These are phyloP conservation scores for Protodeltote pygarga DNA, from an alignment of 2,888 invertebrate species.

Conservation along the genomic window DNA sequence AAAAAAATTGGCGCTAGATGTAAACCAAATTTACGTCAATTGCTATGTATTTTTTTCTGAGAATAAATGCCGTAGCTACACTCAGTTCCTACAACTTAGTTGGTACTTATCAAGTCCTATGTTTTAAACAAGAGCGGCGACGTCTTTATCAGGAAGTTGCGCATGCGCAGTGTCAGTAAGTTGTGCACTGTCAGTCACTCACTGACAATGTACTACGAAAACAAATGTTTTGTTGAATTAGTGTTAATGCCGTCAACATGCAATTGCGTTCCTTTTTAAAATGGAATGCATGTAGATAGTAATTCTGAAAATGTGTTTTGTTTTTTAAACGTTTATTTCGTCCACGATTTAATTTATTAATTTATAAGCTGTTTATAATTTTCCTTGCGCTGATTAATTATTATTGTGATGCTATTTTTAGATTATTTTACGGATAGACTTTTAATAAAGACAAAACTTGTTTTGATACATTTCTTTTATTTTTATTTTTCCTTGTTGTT, in stretches of 20 bases:
- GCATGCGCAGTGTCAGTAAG: constrained; percentile 15
- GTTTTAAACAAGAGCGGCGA: constrained; percentile 7
- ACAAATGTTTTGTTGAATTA: constrained; percentile 43
- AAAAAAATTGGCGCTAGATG: no score
- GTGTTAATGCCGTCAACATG: constrained; percentile 23
- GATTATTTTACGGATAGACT: constrained; percentile 80
- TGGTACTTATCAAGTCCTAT: constrained; percentile 23
- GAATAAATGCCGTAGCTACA: constrained; percentile 21
- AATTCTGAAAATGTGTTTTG: constrained; percentile 35
- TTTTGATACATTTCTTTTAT: constrained; percentile 70
- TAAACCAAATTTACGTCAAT: no score
- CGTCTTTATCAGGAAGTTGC: constrained; percentile 13
- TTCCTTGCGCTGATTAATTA: constrained; percentile 66
- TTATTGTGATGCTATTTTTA: constrained; percentile 84
- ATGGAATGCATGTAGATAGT: constrained; percentile 27
- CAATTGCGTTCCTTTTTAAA: constrained; percentile 45
- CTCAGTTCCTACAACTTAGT: constrained; percentile 43
- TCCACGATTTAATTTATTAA: constrained; percentile 54
- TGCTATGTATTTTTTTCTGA: constrained; percentile 13
- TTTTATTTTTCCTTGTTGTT: constrained; percentile 54
- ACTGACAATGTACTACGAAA: constrained; percentile 15
- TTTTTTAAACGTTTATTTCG: constrained; percentile 57
- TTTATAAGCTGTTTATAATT: constrained; percentile 67
- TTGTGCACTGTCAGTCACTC: no score
- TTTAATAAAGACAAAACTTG: constrained; percentile 81